Evolutionary conservation across 2,797 vertebrate species (phyloP).

Genomic region (Sebastes minor): DNA sequence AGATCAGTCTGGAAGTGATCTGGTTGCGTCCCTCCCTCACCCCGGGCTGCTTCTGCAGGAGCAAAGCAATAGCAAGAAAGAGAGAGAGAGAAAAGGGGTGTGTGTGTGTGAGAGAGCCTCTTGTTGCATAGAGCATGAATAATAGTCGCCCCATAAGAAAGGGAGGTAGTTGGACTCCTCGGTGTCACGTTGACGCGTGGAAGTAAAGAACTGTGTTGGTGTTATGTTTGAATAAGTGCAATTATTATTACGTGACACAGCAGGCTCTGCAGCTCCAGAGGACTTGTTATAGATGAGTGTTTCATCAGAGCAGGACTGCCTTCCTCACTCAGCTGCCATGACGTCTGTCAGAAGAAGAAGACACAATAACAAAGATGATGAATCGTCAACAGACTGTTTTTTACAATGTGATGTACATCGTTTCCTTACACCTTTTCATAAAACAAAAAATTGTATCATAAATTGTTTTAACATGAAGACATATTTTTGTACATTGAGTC

Average conservation of each 20-base stretch:
- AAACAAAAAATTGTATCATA: slow-evolving; percentile 67
- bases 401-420: slow-evolving; percentile 38
- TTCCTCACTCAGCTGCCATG: slow-evolving; percentile 52
- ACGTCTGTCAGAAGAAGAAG: slow-evolving; percentile 39
- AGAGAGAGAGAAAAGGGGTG: slow-evolving; percentile 10
- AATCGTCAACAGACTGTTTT: slow-evolving; percentile 52
- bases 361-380: slow-evolving; percentile 42
- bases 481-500: slow-evolving; percentile 89
- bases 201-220: slow-evolving; percentile 64
- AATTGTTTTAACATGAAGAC: slow-evolving; percentile 83
- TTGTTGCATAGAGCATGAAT: slow-evolving; percentile 18
- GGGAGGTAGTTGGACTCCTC: slow-evolving; percentile 52
- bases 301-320: slow-evolving; percentile 50
- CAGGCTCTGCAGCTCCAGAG: slow-evolving; percentile 35
- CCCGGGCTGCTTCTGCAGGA: slow-evolving; percentile 63
- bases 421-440: slow-evolving; percentile 34
- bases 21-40: slow-evolving; percentile 57
- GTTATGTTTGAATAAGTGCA: slow-evolving; percentile 83
- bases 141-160: slow-evolving; percentile 40
- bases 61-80: slow-evolving; percentile 58
- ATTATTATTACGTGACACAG: slow-evolving; percentile 81
- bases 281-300: slow-evolving; percentile 35
- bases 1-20: slow-evolving; percentile 54
- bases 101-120: slow-evolving; percentile 42
- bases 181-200: slow-evolving; percentile 63